These are phyloP conservation scores for Raphicerus campestris DNA, from an alignment of 2,113 vertebrate species.

Conservation along the genomic window DNA sequence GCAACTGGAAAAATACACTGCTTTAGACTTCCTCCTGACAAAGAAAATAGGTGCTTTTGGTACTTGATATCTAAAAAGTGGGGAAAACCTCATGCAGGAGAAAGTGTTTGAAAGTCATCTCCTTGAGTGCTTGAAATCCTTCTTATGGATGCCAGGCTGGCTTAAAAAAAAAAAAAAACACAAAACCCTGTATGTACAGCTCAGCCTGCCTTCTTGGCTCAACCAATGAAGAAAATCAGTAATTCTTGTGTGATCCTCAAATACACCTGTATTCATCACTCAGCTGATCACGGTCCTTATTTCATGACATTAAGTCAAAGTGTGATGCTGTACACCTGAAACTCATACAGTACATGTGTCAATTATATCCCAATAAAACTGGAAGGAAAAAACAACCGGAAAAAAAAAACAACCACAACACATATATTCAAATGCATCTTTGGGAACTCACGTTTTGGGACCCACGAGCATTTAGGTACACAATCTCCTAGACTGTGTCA, in stretches of 20 bases:
- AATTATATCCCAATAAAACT: neutral
- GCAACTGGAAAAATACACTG: neutral
- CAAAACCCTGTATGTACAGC: neutral
- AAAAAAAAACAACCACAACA: neutral
- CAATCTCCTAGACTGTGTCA: rapidly evolving
- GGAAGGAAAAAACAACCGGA: neutral
- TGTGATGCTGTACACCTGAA: neutral
- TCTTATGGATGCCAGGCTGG: neutral
- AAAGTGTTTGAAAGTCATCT: neutral
- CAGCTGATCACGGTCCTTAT: neutral
- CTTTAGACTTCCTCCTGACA: neutral
- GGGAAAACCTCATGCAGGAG: neutral
- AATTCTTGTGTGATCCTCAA: neutral
- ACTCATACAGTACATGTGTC: neutral
- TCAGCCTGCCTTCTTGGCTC: neutral
- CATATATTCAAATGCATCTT: rapidly evolving
- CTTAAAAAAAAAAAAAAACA: neutral
- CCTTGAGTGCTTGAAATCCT: neutral
- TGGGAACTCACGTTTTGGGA: neutral
- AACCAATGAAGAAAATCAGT: neutral
- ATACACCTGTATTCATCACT: neutral
- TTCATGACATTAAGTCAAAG: neutral
- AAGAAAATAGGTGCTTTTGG: neutral
- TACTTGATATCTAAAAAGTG: neutral
- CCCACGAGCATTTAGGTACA: rapidly evolving